Base-by-base conservation (phyloP, 2,888 invertebrate genomes). In the Glaucopsyche alexis region DNA sequence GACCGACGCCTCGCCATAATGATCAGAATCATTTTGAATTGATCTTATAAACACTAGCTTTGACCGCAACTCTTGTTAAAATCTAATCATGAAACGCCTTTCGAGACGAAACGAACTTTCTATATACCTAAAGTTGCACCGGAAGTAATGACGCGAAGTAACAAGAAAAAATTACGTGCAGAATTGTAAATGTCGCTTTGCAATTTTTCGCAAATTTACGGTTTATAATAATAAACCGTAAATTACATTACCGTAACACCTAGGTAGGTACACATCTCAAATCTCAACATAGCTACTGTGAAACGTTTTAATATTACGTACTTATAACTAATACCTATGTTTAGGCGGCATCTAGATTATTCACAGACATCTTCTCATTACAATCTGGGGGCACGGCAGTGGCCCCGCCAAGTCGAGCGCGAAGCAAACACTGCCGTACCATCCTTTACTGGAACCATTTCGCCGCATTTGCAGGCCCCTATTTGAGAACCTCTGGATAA, bases 1-100 rank as follows among this genome's bases (percentile, higher is more conserved):
- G 29, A 11, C 49, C 14, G 69, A 47, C 47, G 42, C 47, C 69
- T 16, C 19, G 60, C 19, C 29, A 13, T 13, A 60, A 29, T 29
- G 29, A 60, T 60, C 60, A 14, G 60, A 60, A 60, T 60, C 29
- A 60, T 13, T 42, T 47, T 69, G 69, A 47, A 69, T 69, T 47
- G 69, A 45, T 19, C 14, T 45, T 47, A 67, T 67, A 45, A 67
- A 67, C 19, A 60, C 60, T 38, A 60, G 60, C 29, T 60, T 60
- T 60, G 60, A 60, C 13, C 29, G 29, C 60, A 8, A 29, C 60
- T 19, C 29, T 55, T 11, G 19, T 55, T 9, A 19, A 60, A 9
- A 13, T 60, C 1, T 7, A 9, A 4, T 29, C 60, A 60, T 29
- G 11, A 29, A 60, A 29, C 3, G 29, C 7, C 60, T n/a, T n/a